Evolutionary conservation across 2,797 vertebrate species (phyloP), one percentile per base, ranked within the genome.

Genomic region (Rhinophrynus dorsalis): DNA sequence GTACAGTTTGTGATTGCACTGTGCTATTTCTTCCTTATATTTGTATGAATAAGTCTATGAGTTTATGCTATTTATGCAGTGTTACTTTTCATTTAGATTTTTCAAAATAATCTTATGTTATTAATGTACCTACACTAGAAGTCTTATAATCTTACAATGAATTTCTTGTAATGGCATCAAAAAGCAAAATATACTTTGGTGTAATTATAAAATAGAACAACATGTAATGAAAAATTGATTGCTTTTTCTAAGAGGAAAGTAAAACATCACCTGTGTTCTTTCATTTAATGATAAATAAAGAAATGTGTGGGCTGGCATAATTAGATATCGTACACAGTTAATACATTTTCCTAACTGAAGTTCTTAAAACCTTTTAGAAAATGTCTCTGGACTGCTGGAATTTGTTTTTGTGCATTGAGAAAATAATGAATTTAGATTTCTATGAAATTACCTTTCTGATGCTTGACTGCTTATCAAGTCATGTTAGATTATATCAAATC

Each of bases 201-300:
- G 47, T 73, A 73, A 73, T 73, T 73, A 66, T 60, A 52, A 73
- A 73, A 66, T 60, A 73, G 35, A 73, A 66, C 61, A 72, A 65
- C 47, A 27, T 54, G 61, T 73, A 73, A 66, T 73, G 69, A 66
- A 73, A 66, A 66, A 73, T 54, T 59, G 62, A 73, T 73, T 73
- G 62, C 69, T 58, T 72, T 73, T 37, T 59, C 54, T 45, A 44
- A 50, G 52, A 51, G 61, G 21, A 65, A 66, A 73, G 62, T 60
- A 66, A 62, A 73, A 66, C 69, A 60, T 73, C 62, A 66, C 69
- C 54, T 65, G 61, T 33, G 61, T 72, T 59, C 69, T 72, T 59
- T 72, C 61, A 73, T 73, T 66, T 59, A 17, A 73, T 44, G 55
- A 73, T 66, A 60, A 73, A 73, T 73, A 73, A 73, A 73, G 62